Conservation (phyloP, 2,888 invertebrate genomes). For the Eilema sororculum region DNA sequence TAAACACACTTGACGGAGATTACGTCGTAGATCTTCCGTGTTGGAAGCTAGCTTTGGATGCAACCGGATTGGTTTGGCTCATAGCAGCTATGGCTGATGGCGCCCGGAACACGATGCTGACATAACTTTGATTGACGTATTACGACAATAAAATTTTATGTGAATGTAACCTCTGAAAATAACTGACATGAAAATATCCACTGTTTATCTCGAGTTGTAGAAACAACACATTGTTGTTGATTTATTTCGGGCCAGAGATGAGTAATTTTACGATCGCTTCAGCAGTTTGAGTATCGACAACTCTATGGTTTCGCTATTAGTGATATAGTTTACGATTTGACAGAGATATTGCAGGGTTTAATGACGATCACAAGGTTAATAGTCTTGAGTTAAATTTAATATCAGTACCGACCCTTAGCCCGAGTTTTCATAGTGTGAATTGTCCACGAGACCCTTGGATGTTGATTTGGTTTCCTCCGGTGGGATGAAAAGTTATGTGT, state of each 20-base stretch:
- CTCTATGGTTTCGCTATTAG: constrained; percentile 36
- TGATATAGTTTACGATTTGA: constrained; percentile 42
- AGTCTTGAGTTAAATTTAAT: neutral
- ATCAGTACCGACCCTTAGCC: neutral
- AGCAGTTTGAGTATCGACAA: constrained; percentile 35
- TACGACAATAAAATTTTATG: constrained; percentile 27
- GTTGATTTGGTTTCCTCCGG: too few relatives aligned
- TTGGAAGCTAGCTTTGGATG: neutral
- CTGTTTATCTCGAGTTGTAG: constrained; percentile 56
- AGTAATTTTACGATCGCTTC: constrained; percentile 43
- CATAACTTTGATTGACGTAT: constrained; percentile 6
- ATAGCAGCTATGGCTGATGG: too few relatives aligned
- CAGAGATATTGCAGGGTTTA: constrained; percentile 12
- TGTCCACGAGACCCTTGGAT: too few relatives aligned
- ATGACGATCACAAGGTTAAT: constrained; percentile 4
- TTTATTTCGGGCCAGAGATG: constrained; percentile 49
- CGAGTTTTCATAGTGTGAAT: neutral
- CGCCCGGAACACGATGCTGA: neutral
- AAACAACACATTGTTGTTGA: constrained; percentile 59
- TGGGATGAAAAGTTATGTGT: too few relatives aligned
- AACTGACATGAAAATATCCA: constrained; percentile 55
- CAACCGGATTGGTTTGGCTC: neutral
- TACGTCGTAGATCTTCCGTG: neutral
- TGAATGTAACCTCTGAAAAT: constrained; percentile 56
- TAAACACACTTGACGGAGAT: too few relatives aligned